These are phyloP conservation scores for Microvelia longipes DNA, from an alignment of 1,140 invertebrate species.

Conservation along the genomic window DNA sequence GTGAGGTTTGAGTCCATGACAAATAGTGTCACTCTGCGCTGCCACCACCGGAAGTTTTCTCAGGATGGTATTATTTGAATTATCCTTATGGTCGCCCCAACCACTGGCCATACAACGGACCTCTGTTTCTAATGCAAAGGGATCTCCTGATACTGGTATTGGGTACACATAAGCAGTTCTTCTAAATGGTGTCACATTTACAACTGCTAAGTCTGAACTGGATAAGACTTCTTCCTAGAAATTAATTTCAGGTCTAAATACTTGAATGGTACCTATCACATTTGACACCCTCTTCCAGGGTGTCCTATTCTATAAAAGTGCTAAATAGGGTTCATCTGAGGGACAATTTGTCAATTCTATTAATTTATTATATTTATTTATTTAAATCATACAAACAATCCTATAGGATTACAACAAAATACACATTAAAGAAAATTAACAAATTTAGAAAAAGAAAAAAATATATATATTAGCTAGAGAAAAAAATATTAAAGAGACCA, in stretches of 20 bases:
- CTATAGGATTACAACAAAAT: too few relatives aligned
- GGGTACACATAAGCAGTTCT: conserved; percentile 8
- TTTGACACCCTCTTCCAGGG: too few relatives aligned
- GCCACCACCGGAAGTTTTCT: conserved; percentile 16
- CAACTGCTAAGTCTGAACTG: conserved; percentile 14
- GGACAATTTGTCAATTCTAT: too few relatives aligned
- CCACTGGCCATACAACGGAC: conserved; percentile 15
- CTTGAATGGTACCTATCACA: too few relatives aligned
- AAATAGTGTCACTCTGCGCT: conserved; percentile 13
- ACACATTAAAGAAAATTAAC: too few relatives aligned
- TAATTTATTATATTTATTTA: too few relatives aligned
- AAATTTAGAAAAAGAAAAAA: too few relatives aligned
- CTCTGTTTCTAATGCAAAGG: conserved; percentile 12
- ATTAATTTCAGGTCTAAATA: background rate
- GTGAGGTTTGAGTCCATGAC: conserved; percentile 14
- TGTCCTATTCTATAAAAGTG: too few relatives aligned
- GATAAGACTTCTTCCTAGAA: conserved; percentile 15
- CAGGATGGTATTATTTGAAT: conserved; percentile 11
- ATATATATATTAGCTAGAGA: too few relatives aligned
- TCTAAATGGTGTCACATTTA: conserved; percentile 15
- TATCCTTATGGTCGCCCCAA: conserved; percentile 18
- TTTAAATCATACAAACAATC: too few relatives aligned
- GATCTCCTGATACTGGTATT: conserved; percentile 13
- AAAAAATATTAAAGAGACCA: too few relatives aligned
- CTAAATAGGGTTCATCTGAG: too few relatives aligned